Evolutionary conservation across 23 tunicate genomes (phyloP).

Genomic region (Pegea sp.): DNA sequence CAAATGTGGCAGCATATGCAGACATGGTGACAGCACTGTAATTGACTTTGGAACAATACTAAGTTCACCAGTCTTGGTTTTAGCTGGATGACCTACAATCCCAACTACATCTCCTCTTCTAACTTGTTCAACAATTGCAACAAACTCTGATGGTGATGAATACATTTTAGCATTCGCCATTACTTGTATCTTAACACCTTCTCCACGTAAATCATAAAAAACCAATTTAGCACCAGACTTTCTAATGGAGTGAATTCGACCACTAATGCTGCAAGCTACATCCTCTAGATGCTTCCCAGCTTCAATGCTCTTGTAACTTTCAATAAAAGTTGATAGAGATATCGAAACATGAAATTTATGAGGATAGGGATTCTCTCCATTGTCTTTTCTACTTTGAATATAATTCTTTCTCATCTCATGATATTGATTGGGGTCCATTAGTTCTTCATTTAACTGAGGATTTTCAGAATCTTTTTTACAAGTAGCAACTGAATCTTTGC

Average conservation of each 20-base stretch:
- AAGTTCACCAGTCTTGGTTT: conserved; percentile 36
- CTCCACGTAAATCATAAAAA: conserved; percentile 80
- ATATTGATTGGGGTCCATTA: conserved; percentile 36
- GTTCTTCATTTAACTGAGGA: conserved; percentile 5
- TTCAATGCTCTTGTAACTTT: conserved; percentile 36
- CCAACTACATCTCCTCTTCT: conserved; percentile 44
- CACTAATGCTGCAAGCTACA: conserved; percentile 31
- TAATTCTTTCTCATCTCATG: conserved; percentile 71
- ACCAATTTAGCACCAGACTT: conserved; percentile 59
- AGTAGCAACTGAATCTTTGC: conserved; percentile 8
- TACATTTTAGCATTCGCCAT: conserved; percentile 61
- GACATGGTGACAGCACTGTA: conserved; percentile 29
- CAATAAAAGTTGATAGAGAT: conserved; percentile 40
- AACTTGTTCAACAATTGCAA: conserved; percentile 9
- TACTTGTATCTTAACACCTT: conserved; percentile 63
- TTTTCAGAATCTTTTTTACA: conserved; percentile 11
- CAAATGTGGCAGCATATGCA: conserved; percentile 35
- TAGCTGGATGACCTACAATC: conserved; percentile 23
- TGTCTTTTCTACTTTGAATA: conserved; percentile 18
- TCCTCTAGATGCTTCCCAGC: conserved; percentile 30
- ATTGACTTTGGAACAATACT: conserved; percentile 16
- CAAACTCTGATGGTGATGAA: conserved; percentile 5
- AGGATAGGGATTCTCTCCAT: conserved; percentile 63
- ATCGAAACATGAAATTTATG: conserved; percentile 86
- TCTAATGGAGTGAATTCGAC: conserved; percentile 80